These are phyloP conservation scores for Monochamus alternatus DNA, from an alignment of 2,888 invertebrate species.

Conservation along the genomic window DNA sequence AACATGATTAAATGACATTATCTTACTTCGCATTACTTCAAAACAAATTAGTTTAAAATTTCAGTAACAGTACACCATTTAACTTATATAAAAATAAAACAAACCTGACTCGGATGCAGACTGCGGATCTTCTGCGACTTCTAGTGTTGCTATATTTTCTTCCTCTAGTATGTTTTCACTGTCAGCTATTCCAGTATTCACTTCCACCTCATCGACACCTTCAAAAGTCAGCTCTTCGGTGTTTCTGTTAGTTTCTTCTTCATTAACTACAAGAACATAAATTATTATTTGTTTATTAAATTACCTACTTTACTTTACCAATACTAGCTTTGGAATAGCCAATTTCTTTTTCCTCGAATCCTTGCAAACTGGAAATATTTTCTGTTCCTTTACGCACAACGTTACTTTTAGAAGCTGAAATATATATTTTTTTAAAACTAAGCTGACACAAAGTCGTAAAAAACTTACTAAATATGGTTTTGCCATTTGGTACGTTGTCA, in stretches of 20 bases:
- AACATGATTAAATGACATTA: too few relatives aligned
- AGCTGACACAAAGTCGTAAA: not conserved
- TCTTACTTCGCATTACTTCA: too few relatives aligned
- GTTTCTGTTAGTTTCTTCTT: not conserved
- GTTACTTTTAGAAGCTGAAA: slow-evolving; percentile 5
- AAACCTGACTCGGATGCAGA: too few relatives aligned
- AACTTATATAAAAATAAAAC: too few relatives aligned
- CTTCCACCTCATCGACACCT: slow-evolving; percentile 5
- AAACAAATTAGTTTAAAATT: too few relatives aligned
- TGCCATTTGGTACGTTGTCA: not conserved
- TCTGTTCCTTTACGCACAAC: not conserved
- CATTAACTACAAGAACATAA: not conserved
- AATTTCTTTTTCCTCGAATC: not conserved
- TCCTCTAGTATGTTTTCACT: not conserved
- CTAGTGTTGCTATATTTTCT: not conserved
- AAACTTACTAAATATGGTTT: not conserved
- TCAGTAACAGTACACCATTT: too few relatives aligned
- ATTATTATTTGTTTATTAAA: not conserved
- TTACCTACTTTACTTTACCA: not conserved
- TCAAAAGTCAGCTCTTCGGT: slow-evolving; percentile 5
- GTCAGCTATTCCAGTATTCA: not conserved
- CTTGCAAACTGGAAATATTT: not conserved
- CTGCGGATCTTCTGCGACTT: not conserved
- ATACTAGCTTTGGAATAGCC: not conserved
- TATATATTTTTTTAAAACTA: too few relatives aligned